These are phyloP conservation scores for Bubo blakistoni DNA, from an alignment of 2,113 vertebrate species.

Conservation along the genomic window DNA sequence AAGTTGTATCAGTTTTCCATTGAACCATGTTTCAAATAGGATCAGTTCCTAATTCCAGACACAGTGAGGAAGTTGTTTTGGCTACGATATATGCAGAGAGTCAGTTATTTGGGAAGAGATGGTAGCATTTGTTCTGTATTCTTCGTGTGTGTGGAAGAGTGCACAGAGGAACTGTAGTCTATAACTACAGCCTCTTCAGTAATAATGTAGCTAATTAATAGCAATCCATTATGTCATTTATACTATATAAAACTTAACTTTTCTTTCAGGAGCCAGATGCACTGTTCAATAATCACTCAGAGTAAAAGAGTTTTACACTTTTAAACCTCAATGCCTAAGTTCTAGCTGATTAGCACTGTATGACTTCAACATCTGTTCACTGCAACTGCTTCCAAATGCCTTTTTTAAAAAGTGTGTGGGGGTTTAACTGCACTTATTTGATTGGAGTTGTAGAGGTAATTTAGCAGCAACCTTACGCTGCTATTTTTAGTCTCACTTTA, in stretches of 20 bases:
- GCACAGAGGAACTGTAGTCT: background rate
- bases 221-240: constrained; percentile 9
- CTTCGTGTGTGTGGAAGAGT: background rate
- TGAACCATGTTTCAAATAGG: background rate
- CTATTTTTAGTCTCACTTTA: constrained; percentile 28
- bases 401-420: background rate
- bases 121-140: background rate
- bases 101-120: background rate
- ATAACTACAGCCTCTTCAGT: background rate
- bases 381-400: background rate
- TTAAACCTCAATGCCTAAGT: background rate
- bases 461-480: background rate
- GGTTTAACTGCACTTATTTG: background rate
- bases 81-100: background rate
- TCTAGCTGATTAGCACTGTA: constrained; percentile 37
- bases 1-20: background rate
- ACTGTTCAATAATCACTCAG: background rate
- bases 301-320: background rate
- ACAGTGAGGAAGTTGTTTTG: background rate
- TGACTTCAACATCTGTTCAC: constrained; percentile 34
- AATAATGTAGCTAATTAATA: constrained; percentile 31
- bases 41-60: background rate
- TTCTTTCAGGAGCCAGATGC: constrained; percentile 1
- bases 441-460: background rate
- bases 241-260: constrained; percentile 2